Evolutionary conservation across 1,140 invertebrate species (phyloP).

Genomic region (Scaptomyza pallida): DNA sequence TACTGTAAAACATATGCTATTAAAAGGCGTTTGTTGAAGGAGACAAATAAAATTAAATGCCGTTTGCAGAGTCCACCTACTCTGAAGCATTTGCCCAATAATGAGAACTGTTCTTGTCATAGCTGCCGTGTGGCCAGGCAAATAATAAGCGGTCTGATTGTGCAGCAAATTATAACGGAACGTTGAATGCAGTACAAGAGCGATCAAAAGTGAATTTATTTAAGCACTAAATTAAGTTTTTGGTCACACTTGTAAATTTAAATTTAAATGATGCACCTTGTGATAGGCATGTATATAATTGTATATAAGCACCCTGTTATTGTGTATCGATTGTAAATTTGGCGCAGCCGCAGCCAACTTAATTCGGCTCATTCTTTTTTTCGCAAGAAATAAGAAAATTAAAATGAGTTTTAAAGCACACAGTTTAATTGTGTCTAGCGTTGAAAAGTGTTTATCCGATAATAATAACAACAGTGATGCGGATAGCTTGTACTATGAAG

Average conservation of each 20-base stretch:
- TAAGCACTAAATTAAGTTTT: neutral
- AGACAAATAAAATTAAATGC: conserved; percentile 7
- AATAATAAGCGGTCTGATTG: conserved; percentile 46
- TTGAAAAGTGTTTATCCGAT: neutral
- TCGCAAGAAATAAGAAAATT: neutral
- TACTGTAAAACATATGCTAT: conserved; percentile 20
- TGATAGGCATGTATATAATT: neutral
- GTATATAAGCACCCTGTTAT: neutral
- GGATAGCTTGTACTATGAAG: conserved; percentile 1
- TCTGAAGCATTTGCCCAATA: conserved; percentile 44
- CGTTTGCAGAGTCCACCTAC: conserved; percentile 25
- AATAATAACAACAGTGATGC: conserved; percentile 4
- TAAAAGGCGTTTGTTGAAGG: neutral
- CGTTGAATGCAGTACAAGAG: neutral
- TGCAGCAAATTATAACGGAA: conserved; percentile 36
- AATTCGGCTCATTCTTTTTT: neutral
- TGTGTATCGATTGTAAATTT: neutral
- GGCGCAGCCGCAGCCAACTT: conserved; percentile 32
- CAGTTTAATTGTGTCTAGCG: neutral
- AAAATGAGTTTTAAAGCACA: neutral
- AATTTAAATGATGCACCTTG: neutral
- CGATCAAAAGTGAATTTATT: neutral
- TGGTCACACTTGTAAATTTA: neutral
- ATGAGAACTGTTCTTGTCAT: conserved; percentile 47
- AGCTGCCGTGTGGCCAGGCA: conserved; percentile 48